Conservation (phyloP, 2,113 vertebrate genomes). For the Vulpes lagopus region DNA sequence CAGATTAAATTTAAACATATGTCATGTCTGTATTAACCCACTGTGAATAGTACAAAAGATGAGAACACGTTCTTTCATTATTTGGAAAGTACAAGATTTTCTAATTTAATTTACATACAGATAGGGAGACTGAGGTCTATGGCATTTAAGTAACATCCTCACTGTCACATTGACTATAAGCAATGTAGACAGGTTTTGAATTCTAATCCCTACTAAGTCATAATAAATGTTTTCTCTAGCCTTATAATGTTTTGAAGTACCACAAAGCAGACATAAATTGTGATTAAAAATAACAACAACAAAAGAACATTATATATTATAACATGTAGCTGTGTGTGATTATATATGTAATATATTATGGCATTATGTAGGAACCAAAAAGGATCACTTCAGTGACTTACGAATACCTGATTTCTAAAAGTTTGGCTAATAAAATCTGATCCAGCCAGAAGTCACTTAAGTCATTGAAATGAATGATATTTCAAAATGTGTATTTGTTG, state of each 20-base stretch:
- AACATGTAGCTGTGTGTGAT: neutral
- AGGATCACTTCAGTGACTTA: neutral
- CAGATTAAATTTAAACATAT: neutral
- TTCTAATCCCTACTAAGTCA: neutral
- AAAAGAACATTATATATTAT: neutral
- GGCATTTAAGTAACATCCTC: conserved; percentile 53
- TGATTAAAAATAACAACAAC: neutral
- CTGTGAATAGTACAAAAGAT: neutral
- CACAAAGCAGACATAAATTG: neutral
- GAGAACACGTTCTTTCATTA: neutral
- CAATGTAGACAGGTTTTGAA: neutral
- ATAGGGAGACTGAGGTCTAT: neutral
- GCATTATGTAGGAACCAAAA: neutral
- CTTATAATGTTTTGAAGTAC: neutral
- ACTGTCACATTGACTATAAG: conserved; percentile 2
- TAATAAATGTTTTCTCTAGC: neutral
- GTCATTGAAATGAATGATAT: neutral
- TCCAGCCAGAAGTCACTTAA: neutral
- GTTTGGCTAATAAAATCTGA: neutral
- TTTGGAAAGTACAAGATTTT: neutral
- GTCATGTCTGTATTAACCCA: neutral
- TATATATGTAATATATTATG: neutral
- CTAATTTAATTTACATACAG: neutral
- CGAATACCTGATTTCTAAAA: neutral
- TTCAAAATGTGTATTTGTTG: neutral